Evolutionary conservation across 2,113 vertebrate genomes (phyloP), one percentile per base, ranked within the genome.

Genomic region (Sitta europaea): DNA sequence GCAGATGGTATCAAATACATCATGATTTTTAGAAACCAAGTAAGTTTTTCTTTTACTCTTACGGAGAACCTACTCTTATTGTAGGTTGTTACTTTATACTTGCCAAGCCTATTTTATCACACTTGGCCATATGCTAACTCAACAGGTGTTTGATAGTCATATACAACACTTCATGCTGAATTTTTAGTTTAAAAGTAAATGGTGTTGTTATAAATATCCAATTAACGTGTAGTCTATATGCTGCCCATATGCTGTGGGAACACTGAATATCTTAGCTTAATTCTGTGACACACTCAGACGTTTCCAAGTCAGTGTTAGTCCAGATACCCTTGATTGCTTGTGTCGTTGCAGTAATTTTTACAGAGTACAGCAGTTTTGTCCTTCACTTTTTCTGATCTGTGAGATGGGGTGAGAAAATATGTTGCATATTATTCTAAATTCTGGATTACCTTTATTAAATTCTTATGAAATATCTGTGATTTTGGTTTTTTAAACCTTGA

Each of bases 21-120:
- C 59, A 99, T 99, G 99, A 99, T 99, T 97, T 99, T 99, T 97
- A 99, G 99, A 95, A 99, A 99, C 95, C 99, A 99, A 98, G 99
- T 99, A 98, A 97, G 97, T 98, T 94, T 72, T 68, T 80, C 59
- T 90, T 91, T 75, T 66, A 42, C 31, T 86, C 35, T 51, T 65
- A 50, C 20, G 40, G 43, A 78, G 23, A 90, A 87, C 29, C 35
- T n/a, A n/a, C n/a, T n/a, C n/a, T 19, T 88, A 73, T 8, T 67
- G 61, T 71, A 59, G 29, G 38, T 92, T 61, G 76, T 94, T 88
- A 31, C 63, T 93, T 94, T 57, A 65, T 80, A 42, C 62, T 91
- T 95, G 71, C 65, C 48, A 90, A 92, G 43, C 40, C 75, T 65
- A 35, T 72, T 85, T 88, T 86, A 68, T 91, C 28, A 2, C 68